These are phyloP conservation scores for Catharus ustulatus DNA, from an alignment of 2,797 vertebrate genomes.

Conservation along the genomic window DNA sequence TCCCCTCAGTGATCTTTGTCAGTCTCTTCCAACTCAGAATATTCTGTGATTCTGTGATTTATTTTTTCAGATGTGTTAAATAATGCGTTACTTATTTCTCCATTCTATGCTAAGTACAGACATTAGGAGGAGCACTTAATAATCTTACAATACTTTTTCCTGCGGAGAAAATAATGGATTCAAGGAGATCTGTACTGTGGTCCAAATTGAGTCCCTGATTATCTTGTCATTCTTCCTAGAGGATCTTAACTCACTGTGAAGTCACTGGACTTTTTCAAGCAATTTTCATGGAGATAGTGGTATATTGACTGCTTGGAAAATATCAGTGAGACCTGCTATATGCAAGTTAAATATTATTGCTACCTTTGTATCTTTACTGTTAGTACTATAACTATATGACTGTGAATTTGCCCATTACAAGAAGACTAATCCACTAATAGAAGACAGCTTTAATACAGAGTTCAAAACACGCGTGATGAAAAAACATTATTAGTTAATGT, in stretches of 20 bases:
- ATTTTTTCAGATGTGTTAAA: neutral
- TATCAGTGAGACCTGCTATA: neutral
- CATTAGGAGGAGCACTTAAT: neutral
- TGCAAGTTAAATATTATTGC: neutral
- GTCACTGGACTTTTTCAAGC: accelerated
- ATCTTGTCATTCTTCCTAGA: neutral
- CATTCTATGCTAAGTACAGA: neutral
- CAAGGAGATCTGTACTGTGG: neutral
- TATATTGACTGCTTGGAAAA: neutral
- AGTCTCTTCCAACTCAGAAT: neutral
- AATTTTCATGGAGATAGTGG: neutral
- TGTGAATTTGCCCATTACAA: neutral
- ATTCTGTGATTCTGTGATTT: neutral
- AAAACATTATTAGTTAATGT: neutral
- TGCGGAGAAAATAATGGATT: neutral
- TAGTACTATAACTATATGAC: neutral
- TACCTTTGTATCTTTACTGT: neutral
- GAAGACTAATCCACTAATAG: neutral
- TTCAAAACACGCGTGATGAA: neutral
- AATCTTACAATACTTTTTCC: neutral
- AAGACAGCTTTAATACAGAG: neutral
- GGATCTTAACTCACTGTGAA: neutral
- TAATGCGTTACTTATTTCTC: neutral
- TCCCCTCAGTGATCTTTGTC: neutral
- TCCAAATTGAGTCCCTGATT: neutral